Conservation (phyloP, 2,113 vertebrate species). For the Petromus typicus region DNA sequence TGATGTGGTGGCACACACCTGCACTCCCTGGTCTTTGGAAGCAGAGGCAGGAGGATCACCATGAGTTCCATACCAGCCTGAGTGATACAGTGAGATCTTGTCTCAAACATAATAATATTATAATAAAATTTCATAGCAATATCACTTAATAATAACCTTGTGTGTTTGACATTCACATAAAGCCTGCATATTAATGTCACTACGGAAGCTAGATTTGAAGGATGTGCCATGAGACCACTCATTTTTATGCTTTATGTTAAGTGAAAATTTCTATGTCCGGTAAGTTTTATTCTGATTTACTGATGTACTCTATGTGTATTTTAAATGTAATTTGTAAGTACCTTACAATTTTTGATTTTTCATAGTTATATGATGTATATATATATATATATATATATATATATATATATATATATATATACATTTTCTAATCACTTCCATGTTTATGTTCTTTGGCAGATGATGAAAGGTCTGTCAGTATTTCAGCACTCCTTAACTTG, state of each 20-base stretch:
- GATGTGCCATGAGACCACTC: background rate
- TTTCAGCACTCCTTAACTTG: background rate
- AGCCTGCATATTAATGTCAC: background rate
- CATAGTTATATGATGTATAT: background rate
- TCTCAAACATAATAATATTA: too few species aligned
- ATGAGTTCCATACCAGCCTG: too few species aligned
- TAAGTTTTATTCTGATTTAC: background rate
- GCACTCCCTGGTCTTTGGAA: too few species aligned
- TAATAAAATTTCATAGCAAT: background rate
- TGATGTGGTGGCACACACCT: too few species aligned
- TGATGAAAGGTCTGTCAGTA: background rate
- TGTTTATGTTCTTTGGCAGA: background rate
- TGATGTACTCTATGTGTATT: background rate
- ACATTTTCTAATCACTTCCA: background rate
- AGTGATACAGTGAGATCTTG: too few species aligned
- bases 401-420: background rate
- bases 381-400: background rate
- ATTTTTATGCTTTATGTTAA: background rate
- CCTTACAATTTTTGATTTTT: background rate
- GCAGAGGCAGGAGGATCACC: too few species aligned
- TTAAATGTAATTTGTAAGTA: background rate
- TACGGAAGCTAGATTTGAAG: background rate
- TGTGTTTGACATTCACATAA: background rate
- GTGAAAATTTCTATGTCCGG: background rate
- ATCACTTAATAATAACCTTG: background rate